Conservation (phyloP, 2,888 invertebrate genomes). For the Andrena camellia region DNA sequence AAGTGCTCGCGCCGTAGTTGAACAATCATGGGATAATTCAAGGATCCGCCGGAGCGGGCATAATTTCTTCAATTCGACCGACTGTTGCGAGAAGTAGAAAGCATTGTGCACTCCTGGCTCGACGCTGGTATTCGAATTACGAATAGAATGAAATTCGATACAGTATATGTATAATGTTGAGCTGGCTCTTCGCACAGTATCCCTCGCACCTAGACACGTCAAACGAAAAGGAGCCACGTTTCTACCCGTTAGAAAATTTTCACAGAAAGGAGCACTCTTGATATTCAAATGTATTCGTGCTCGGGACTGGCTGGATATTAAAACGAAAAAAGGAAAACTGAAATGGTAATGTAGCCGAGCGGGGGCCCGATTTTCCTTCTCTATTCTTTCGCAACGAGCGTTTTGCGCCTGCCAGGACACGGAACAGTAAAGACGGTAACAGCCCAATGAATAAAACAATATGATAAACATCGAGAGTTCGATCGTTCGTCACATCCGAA, state of each 20-base stretch:
- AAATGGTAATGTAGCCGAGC: slow-evolving; percentile 6
- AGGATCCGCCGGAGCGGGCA: background rate
- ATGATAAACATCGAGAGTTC: slow-evolving; percentile 63
- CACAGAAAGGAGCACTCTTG: background rate
- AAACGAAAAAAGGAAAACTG: slow-evolving; percentile 10
- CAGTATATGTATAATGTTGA: too few relatives aligned
- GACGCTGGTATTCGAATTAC: background rate
- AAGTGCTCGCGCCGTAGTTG: background rate
- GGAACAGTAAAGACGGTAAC: slow-evolving; percentile 63
- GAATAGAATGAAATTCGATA: background rate
- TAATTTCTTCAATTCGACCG: slow-evolving; percentile 13
- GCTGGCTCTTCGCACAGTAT: background rate
- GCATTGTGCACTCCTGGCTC: background rate
- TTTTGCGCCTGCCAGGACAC: slow-evolving; percentile 41
- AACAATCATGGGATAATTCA: slow-evolving; percentile 57
- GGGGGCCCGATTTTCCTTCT: slow-evolving; percentile 32
- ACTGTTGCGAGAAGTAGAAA: slow-evolving; percentile 29
- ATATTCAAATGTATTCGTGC: slow-evolving; percentile 21
- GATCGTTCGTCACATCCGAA: slow-evolving; percentile 70
- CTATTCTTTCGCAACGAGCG: slow-evolving; percentile 32
- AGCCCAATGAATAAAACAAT: slow-evolving; percentile 71
- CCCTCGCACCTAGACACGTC: too few relatives aligned
- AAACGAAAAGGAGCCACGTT: background rate
- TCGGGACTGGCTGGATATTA: slow-evolving; percentile 4
- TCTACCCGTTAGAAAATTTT: background rate